Evolutionary conservation across 2,797 vertebrate species (phyloP), one percentile per base, ranked within the genome.

Genomic region (Gymnothorax reevesii): DNA sequence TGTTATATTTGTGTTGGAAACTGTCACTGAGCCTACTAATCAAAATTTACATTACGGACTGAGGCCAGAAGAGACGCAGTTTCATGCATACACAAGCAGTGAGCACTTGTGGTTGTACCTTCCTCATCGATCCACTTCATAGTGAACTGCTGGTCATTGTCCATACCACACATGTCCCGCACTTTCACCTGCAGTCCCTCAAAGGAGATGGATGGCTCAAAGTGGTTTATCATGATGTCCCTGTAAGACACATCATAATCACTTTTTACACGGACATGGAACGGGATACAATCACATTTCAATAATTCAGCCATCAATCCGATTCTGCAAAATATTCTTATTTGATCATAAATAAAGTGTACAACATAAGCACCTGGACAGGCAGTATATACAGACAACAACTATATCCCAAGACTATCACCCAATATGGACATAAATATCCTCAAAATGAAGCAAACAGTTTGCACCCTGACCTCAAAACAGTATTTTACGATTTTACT

Each of bases 51-150:
- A 69, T 8, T 8, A 9, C 2, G 5, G 25, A n/a, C 64, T 69
- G n/a, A 69, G 22, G 25, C 22, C 22, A 69, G 57, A 59, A 59
- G 57, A 59, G 57, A 59, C 7, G 7, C n/a, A 69, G 8, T 7
- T 22, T 49, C 73, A 20, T 49, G 73, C 77, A 55, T 1, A 54
- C 77, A 54, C 57, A 71, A 10, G 66, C 55, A 84, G 20, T 64
- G 55, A 13, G 66, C 71, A 13, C 22, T 49, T 42, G 54, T 42
- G 80, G 12, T 12, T 20, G 27, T 80, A 99, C 98, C 99, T 97
- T 99, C 99, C 89, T 99, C 98, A 62, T 99, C 99, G 84, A 99
- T 99, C 99, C 99, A 99, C 89, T 99, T 99, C 99, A 99, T 99
- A 91, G 99, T 99, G 93, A 99, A 99, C 87, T 98, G 97, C 89